Conservation (phyloP, 2,888 invertebrate genomes). For the Protonemura montana region DNA sequence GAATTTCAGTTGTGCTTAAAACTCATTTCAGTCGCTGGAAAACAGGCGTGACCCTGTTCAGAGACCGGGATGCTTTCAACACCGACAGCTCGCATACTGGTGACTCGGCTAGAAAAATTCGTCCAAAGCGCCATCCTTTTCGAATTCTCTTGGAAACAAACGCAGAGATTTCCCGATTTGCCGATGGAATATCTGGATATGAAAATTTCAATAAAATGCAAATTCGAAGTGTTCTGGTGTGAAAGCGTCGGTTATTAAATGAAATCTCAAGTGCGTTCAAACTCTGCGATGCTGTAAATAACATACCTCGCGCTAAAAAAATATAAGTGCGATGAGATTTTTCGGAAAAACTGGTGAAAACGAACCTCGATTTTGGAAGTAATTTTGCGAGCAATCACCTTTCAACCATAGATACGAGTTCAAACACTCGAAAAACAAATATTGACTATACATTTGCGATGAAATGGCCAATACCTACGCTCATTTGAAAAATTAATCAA, state of each 20-base stretch:
- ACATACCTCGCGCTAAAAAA: too few species aligned
- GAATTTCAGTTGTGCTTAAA: not conserved
- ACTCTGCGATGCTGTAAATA: too few species aligned
- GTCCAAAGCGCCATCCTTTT: not conserved
- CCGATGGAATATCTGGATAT: constrained; percentile 4
- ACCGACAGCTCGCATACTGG: not conserved
- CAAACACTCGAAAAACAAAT: not conserved
- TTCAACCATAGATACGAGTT: not conserved
- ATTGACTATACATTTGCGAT: not conserved
- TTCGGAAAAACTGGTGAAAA: not conserved
- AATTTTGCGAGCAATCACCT: not conserved
- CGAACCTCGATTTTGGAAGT: not conserved
- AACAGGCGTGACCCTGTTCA: not conserved
- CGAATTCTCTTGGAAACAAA: not conserved
- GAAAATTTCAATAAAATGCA: constrained; percentile 7
- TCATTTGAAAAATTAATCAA: not conserved
- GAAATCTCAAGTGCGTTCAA: not conserved
- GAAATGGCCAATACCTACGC: not conserved
- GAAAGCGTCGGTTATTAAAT: not conserved
- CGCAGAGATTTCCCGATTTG: not conserved
- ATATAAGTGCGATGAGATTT: too few species aligned
- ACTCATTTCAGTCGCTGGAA: not conserved
- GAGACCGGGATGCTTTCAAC: not conserved
- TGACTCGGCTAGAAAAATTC: not conserved
- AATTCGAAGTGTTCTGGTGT: not conserved